Base-by-base conservation (phyloP, 1,140 invertebrate genomes). In the Eurytemora carolleeae region DNA sequence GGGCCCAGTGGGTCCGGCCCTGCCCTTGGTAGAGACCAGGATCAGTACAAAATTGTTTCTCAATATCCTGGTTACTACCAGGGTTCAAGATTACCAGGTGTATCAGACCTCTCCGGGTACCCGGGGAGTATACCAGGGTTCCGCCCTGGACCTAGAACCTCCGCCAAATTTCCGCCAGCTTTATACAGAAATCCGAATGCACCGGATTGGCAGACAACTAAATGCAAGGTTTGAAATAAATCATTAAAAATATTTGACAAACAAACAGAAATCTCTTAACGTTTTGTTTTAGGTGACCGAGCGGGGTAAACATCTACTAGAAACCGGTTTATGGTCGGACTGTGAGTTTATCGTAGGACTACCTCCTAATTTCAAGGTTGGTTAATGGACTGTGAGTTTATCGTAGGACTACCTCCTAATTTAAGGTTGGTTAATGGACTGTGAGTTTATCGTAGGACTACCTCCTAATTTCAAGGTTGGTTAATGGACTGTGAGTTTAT, bases 361-460 rank as follows among this genome's bases (percentile, higher is more conserved):
- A n/a, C 80, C 82, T 67, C 79, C 81, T 0, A 78, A 84, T 67
- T 82, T 84, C 66, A 67, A 69, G 66, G 71, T 73, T n/a, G n/a
- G n/a, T n/a, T n/a, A n/a, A n/a, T n/a, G n/a, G n/a, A n/a, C n/a
- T n/a, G n/a, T n/a, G n/a, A n/a, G n/a, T n/a, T n/a, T n/a, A n/a
- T n/a, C n/a, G n/a, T n/a, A n/a, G n/a, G n/a, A n/a, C n/a, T n/a
- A n/a, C n/a, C n/a, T n/a, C n/a, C n/a, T n/a, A n/a, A n/a, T n/a
- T n/a, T n/a, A n/a, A n/a, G 82, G 82, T 58, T 79, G 82, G 72
- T 86, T 84, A 84, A 78, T 81, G 12, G 85, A 88, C 67, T 86
- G 84, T 69, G 79, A 78, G 21, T 88, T 88, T 67, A 72, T 87
- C 60, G 84, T 88, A n/a, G 85, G 85, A 1, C 76, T 79, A n/a